These are phyloP conservation scores for Tuberolachnus salignus DNA, from an alignment of 2,888 invertebrate species.

Conservation along the genomic window DNA sequence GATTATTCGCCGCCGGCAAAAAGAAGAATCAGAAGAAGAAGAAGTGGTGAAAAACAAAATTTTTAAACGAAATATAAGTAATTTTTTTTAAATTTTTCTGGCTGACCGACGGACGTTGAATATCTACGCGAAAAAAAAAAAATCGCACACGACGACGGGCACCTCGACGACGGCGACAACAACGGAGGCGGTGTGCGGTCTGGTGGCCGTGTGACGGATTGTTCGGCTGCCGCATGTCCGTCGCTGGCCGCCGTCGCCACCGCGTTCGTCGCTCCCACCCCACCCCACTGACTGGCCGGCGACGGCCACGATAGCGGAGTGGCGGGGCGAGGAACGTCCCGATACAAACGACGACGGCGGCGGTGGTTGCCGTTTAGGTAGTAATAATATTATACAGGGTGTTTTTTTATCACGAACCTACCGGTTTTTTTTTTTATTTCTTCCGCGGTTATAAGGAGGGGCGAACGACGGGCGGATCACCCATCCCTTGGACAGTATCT, in stretches of 20 bases:
- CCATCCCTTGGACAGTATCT: no score
- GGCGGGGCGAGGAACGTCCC: background rate
- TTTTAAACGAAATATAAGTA: no score
- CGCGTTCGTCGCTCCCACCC: constrained; percentile 3
- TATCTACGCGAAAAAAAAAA: background rate
- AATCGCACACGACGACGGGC: background rate
- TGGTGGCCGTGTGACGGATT: constrained; percentile 34
- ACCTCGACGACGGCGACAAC: background rate
- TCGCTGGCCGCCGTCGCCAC: background rate
- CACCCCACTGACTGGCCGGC: background rate
- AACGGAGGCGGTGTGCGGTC: constrained; percentile 1
- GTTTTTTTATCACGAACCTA: no score
- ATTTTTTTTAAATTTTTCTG: no score
- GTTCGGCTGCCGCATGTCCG: constrained; percentile 27
- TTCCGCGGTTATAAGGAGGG: no score
- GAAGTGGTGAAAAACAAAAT: no score
- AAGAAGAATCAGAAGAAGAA: no score
- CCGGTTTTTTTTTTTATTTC: no score
- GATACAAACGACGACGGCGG: background rate
- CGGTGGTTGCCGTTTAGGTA: constrained; percentile 6
- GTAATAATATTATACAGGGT: background rate
- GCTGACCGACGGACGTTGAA: no score
- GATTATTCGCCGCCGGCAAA: background rate
- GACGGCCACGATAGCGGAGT: background rate
- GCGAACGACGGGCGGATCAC: no score